Conservation (phyloP, 1,140 invertebrate species). For the Triops cancriformis region DNA sequence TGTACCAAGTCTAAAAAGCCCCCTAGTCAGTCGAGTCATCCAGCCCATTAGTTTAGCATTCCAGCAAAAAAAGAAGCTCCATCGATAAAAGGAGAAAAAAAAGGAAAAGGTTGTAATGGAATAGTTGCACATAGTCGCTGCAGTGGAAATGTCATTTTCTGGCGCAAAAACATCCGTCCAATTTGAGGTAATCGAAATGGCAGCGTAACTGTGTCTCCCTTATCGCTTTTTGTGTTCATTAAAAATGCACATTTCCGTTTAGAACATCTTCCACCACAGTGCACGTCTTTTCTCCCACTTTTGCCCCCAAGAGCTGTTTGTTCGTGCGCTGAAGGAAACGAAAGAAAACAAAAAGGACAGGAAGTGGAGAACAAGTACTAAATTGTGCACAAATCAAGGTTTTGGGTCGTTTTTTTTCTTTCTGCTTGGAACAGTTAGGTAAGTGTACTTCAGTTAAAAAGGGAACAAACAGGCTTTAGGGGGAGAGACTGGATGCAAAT, state of each 20-base stretch:
- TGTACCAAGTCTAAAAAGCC: background rate
- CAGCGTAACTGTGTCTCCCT: background rate
- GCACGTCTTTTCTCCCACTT: background rate
- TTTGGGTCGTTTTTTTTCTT: background rate
- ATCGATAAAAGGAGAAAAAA: background rate
- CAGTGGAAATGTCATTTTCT: background rate
- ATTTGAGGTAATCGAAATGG: background rate
- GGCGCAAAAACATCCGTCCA: background rate
- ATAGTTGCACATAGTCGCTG: background rate
- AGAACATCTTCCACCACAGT: background rate
- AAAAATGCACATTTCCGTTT: background rate
- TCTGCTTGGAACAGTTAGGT: background rate
- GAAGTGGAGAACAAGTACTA: background rate
- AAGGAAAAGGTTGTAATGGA: background rate
- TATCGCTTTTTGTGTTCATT: background rate
- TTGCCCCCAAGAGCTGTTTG: background rate
- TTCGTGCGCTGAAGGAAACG: background rate
- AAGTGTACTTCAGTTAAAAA: background rate
- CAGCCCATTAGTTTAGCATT: background rate
- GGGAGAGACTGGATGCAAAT: background rate
- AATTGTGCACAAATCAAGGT: slow-evolving; percentile 10
- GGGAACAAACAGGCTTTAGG: background rate
- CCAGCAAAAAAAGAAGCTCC: background rate
- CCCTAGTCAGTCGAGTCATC: slow-evolving; percentile 2
- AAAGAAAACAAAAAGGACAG: background rate